Percentiles rank a stretch among this genome's conserved stretches.
Conservation (phyloP, 2,113 vertebrate species). For the Glaucidium brasilianum region DNA sequence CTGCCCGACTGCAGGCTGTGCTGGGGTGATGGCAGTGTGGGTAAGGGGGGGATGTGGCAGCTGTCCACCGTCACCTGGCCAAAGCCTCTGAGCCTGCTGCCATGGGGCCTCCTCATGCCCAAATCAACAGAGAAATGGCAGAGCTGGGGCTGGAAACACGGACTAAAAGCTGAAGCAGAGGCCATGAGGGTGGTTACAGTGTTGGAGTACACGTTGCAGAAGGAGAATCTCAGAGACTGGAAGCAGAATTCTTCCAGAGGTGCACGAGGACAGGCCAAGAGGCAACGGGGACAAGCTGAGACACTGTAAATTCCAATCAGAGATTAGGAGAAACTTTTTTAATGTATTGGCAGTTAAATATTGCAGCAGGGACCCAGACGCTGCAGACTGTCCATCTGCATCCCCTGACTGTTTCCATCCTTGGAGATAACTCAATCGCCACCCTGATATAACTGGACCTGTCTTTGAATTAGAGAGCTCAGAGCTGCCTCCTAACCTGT, state of each 20-base stretch:
- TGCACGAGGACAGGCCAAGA: background rate
- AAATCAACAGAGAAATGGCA: background rate
- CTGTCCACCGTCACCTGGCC: background rate
- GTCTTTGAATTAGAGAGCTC: background rate
- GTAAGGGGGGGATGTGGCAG: background rate
- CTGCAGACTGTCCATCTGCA: background rate
- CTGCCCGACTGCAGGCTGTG: background rate
- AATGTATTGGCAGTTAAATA: background rate
- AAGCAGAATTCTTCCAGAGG: background rate
- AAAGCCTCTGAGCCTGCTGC: background rate
- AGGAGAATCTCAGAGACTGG: background rate
- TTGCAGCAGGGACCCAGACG: background rate
- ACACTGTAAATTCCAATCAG: accelerated
- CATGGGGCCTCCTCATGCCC: background rate
- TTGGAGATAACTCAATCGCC: accelerated
- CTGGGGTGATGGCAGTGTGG: accelerated
- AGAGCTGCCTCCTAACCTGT: background rate
- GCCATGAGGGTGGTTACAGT: accelerated
- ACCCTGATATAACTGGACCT: background rate
- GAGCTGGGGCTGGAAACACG: background rate
- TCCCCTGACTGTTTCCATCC: background rate
- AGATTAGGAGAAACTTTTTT: background rate
- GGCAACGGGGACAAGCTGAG: too few species aligned
- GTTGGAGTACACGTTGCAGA: accelerated
- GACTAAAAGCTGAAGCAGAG: background rate